phyloP scores from a whole-genome alignment of 2,888 invertebrate genomes.

The Pammene fasciana region DNA sequence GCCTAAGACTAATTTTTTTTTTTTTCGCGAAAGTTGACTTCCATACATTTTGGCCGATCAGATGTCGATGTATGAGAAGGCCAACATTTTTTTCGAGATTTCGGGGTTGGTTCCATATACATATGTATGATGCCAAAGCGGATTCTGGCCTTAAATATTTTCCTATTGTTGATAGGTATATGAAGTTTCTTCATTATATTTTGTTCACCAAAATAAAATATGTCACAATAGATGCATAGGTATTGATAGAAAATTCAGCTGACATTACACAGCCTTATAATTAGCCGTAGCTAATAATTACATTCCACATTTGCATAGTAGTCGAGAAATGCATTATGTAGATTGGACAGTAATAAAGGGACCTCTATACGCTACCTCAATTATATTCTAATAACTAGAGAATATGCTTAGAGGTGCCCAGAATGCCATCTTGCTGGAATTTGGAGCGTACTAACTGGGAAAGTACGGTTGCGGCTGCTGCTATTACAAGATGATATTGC shows the following conservation, averaged over 20 bases:
- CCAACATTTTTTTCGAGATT: too few relatives aligned
- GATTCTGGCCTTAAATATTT: too few relatives aligned
- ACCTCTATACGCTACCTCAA: neutral
- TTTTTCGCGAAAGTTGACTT: too few relatives aligned
- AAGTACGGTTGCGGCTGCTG: too few relatives aligned
- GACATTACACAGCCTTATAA: neutral
- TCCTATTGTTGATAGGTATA: too few relatives aligned
- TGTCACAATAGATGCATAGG: neutral
- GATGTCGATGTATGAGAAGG: too few relatives aligned
- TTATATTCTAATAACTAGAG: conserved; percentile 8
- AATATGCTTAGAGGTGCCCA: neutral
- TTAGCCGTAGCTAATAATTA: conserved; percentile 5
- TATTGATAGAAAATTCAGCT: neutral
- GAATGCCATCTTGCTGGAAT: conserved; percentile 1
- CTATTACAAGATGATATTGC: neutral
- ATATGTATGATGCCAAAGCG: too few relatives aligned
- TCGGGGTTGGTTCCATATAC: too few relatives aligned
- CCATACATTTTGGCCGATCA: too few relatives aligned
- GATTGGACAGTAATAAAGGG: conserved; percentile 2
- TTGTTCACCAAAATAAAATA: too few relatives aligned
- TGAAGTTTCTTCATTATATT: too few relatives aligned
- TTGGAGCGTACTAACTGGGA: neutral
- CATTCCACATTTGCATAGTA: conserved; percentile 14
- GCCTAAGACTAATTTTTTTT: too few relatives aligned
- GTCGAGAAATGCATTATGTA: conserved; percentile 17